A percentile compares a stretch with the other conserved stretches of the same genome.
Conservation (phyloP, 2,888 invertebrate genomes). For the Ptilodon capucinus region DNA sequence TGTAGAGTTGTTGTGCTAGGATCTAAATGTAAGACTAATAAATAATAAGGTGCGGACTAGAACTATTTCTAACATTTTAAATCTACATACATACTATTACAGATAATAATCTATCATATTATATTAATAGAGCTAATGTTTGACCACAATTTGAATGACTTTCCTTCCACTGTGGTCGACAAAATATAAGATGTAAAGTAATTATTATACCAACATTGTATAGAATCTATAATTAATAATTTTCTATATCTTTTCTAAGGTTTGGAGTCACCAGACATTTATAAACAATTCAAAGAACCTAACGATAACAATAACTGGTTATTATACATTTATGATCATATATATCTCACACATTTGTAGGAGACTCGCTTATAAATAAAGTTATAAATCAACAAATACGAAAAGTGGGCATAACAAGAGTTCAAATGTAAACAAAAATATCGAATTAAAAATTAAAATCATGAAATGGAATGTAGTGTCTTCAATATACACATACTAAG, state of each 20-base stretch:
- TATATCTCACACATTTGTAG: too few species aligned
- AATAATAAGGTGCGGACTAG: slow-evolving; percentile 37
- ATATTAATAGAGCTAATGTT: slow-evolving; percentile 31
- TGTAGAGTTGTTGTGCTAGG: background rate
- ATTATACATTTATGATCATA: too few species aligned
- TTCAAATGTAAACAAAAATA: too few species aligned
- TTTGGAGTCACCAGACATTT: background rate
- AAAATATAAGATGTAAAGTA: slow-evolving; percentile 11
- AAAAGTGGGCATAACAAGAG: background rate
- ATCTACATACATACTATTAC: slow-evolving; percentile 39
- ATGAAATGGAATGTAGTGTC: slow-evolving; percentile 56
- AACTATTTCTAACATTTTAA: slow-evolving; percentile 34
- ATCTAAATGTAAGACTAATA: slow-evolving; percentile 16
- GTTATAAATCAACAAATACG: too few species aligned
- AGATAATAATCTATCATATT: slow-evolving; percentile 32
- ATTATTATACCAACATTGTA: background rate
- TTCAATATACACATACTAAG: slow-evolving; percentile 13
- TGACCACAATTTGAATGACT: slow-evolving; percentile 46
- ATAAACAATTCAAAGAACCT: background rate
- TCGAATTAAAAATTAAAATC: background rate
- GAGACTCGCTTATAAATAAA: too few species aligned
- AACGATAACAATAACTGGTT: background rate
- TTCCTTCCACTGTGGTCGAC: slow-evolving; percentile 34
- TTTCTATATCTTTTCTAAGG: background rate
- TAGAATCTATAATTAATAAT: background rate